Conservation (phyloP, 92 coral and sea anemone species). For the Muricea muricata region DNA sequence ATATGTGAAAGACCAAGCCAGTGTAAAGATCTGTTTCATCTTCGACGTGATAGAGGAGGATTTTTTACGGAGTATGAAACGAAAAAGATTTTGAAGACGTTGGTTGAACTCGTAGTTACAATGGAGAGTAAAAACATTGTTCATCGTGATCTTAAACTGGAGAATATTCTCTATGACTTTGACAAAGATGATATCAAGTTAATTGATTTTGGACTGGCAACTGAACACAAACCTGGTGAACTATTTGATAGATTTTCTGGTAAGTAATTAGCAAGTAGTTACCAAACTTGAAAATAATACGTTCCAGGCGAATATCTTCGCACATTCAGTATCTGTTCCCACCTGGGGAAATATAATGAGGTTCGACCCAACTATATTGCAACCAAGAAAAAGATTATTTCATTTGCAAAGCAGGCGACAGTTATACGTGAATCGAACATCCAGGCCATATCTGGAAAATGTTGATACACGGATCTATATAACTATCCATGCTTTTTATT, state of each 20-base stretch:
- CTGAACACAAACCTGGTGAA: not conserved
- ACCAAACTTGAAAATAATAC: not conserved
- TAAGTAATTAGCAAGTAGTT: not conserved
- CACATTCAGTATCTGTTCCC: too few relatives aligned
- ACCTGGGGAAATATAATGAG: too few relatives aligned
- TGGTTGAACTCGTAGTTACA: not conserved
- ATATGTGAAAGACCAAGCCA: not conserved
- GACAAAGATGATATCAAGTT: not conserved
- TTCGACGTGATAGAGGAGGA: not conserved
- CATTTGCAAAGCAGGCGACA: not conserved
- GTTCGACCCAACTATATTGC: too few relatives aligned
- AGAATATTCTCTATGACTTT: conserved; percentile 9
- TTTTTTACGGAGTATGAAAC: not conserved
- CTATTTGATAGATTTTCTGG: not conserved
- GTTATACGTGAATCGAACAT: not conserved
- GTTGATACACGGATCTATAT: too few relatives aligned
- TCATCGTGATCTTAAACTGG: conserved; percentile 13
- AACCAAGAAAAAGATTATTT: too few relatives aligned
- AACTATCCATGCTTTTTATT: too few relatives aligned
- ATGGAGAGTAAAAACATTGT: not conserved
- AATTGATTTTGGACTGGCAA: conserved; percentile 29
- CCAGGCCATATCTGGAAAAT: not conserved
- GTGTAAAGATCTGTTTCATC: not conserved
- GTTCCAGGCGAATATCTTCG: not conserved
- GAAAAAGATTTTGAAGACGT: not conserved